A percentile compares a stretch with the other conserved stretches of the same genome.
Evolutionary conservation across 2,113 vertebrate species (phyloP).

Genomic region (Gorilla gorilla): DNA sequence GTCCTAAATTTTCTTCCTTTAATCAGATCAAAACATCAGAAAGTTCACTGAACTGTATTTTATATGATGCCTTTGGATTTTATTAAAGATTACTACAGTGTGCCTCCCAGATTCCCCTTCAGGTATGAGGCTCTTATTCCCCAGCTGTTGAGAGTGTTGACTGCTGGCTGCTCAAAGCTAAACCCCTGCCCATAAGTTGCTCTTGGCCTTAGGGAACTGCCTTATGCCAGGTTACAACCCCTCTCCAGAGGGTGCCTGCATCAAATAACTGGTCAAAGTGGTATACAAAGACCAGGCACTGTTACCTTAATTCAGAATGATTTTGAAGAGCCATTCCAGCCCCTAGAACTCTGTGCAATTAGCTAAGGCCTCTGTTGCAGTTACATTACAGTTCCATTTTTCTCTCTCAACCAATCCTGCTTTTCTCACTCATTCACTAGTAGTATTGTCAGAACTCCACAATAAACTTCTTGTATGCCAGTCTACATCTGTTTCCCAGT

Average conservation of each 20-base stretch:
- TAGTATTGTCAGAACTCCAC: background rate
- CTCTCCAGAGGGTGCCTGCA: background rate
- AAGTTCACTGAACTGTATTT: conserved; percentile 24
- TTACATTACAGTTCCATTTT: background rate
- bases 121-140: background rate
- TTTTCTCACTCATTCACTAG: background rate
- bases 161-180: background rate
- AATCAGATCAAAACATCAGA: conserved; percentile 24
- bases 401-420: background rate
- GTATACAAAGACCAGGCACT: background rate
- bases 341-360: background rate
- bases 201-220: background rate
- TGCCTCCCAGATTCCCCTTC: background rate
- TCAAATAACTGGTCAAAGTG: background rate
- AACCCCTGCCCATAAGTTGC: background rate
- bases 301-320: conserved; percentile 12
- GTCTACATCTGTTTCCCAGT: background rate
- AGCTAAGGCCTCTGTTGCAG: background rate
- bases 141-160: background rate
- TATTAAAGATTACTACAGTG: background rate
- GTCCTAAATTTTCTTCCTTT: conserved; percentile 1
- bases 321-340: background rate
- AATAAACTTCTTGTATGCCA: background rate
- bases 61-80: background rate
- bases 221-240: background rate